Base-by-base conservation (phyloP, 2,888 invertebrate species). In the Therioaphis trifolii region DNA sequence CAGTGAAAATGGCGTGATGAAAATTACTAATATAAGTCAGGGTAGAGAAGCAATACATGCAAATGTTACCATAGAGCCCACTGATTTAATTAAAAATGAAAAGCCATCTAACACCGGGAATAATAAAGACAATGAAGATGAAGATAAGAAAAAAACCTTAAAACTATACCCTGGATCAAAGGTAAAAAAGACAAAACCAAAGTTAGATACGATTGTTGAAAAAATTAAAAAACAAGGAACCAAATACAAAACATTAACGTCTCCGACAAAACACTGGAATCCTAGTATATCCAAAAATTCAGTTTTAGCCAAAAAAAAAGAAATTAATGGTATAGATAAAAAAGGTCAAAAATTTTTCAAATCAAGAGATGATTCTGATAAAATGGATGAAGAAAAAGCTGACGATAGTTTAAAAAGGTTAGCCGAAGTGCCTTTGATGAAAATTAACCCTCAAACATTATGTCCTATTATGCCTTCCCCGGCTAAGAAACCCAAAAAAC, bases 1-100 rank as follows among this genome's bases (percentile, higher is more conserved):
- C 77, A 92, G 92, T 85, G 92, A 92, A 88, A 92, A 91, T 85
- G 92, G 92, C 68, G 91, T 92, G 27, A 92, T 92, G 90, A 91
- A 91, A 86, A 91, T 92, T 49, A 91, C 91, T 1, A 91, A 82
- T 63, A 63, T 82, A 18, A 55, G 7, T 52, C 80, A 82, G 18
- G 63, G 24, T 63, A 74, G 82, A 74, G 72, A 74, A 40, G 9
- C 63, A 15, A 82, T 82, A n/a, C 61, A 74, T 74, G 61, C 82
- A 35, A 82, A 82, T 74, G 74, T 82, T n/a, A 82, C 82, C 18
- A 66, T 82, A 35, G 82, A 82, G n/a, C 35, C 63, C 4, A 74
- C 63, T 52, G 74, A 82, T 40, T 0, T 18, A 40, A 52, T 40
- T n/a, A 49, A 52, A 66, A 40, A 74, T 49, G 72, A 74, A 66